A percentile compares a stretch with the other conserved stretches of the same genome.
These are phyloP conservation scores for Numida meleagris DNA, from an alignment of 2,113 vertebrate species.

Conservation along the genomic window DNA sequence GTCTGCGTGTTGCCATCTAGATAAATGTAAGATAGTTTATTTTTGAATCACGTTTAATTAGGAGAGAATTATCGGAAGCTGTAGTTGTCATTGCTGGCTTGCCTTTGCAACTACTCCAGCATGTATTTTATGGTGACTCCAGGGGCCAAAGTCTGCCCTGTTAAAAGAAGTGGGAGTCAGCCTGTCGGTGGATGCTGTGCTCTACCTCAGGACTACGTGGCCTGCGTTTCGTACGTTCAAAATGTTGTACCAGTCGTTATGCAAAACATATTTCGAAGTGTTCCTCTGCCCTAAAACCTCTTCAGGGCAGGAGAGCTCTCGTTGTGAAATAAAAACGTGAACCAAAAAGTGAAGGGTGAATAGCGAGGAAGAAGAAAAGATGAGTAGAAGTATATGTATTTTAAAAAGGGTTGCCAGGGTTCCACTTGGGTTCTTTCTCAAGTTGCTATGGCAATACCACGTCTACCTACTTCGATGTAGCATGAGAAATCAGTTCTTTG, in stretches of 20 bases:
- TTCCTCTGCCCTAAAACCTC: not conserved
- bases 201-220: not conserved
- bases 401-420: not conserved
- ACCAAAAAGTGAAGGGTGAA: not conserved
- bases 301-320: not conserved
- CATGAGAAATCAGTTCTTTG: conserved; percentile 22
- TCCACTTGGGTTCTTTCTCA: not conserved
- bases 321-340: not conserved
- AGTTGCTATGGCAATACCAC: conserved; percentile 45
- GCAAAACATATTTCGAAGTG: not conserved
- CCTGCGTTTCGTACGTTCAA: not conserved
- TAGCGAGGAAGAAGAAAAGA: not conserved
- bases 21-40: not conserved
- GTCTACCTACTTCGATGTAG: conserved; percentile 11
- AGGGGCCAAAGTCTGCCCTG: not conserved
- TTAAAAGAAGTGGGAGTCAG: not conserved
- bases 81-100: accelerated
- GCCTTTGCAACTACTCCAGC: not conserved
- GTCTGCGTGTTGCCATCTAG: not conserved
- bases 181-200: not conserved
- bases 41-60: not conserved
- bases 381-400: not conserved
- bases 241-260: not conserved
- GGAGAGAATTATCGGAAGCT: not conserved
- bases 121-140: not conserved